Base-by-base conservation (phyloP, 64 coral and sea anemone genomes). In the Hydrozoanthus tunicans region DNA sequence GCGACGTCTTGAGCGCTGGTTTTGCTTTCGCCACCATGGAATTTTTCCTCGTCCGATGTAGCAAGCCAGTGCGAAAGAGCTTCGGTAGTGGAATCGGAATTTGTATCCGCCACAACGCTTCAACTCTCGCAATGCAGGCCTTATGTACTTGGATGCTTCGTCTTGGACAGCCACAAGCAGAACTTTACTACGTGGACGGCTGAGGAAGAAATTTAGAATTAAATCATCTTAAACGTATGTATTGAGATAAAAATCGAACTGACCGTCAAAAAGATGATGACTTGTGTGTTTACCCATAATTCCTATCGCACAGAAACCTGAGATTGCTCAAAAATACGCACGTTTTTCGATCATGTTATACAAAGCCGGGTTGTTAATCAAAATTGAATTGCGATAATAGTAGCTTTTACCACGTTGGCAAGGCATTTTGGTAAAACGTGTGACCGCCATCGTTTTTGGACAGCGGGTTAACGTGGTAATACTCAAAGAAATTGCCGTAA, bases 11-110 rank as follows among this genome's bases (percentile, higher is more conserved):
- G 56, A 7, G 26, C 55, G 68, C 24, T 74, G 56, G 27, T 55
- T 73, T 24, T 88, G 68, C 60, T 88, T 88, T 58, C 84, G 53
- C 84, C 84, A 88, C 84, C 84, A 88, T 51, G 84, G 84, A 59
- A 88, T 88, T 59, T 20, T 23, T 51, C 68, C 68, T 51, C 69
- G 25, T 51, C 84, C 84, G 26, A 88, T 57, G 68, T 74, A 88
- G 7, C 84, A 24, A 10, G 57, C 84, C 56, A 88, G 56, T 9
- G 84, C 84, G 12, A 59, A 88, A 10, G 84, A 88, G 69, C 68
- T 73, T 59, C 84, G 84, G 69, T 17, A 75, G 0, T 59, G 54
- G 7, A 73, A 59, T 7, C 7, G 27, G 25, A 74, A 10, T 6
- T 12, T 27, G 84, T 88, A 88, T 59, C n/a, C 84, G 9, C 84